Evolutionary conservation across 2,113 vertebrate genomes (phyloP).

Genomic region (Chaetodon trifascialis): DNA sequence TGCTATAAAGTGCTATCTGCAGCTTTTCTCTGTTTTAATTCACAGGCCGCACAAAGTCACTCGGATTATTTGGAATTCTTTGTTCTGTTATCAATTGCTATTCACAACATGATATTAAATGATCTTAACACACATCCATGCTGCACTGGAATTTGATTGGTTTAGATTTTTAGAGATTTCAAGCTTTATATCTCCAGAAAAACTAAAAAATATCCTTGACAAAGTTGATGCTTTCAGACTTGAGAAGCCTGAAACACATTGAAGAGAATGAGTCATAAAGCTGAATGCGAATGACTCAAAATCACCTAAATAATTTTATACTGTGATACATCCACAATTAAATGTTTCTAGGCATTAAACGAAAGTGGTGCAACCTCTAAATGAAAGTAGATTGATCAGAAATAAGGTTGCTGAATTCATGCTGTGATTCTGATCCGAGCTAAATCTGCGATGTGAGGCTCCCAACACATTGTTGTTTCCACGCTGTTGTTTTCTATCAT

Average conservation of each 20-base stretch:
- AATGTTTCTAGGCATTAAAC: background rate
- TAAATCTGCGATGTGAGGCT: slow-evolving; percentile 20
- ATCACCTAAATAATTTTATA: background rate
- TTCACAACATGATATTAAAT: background rate
- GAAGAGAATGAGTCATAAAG: background rate
- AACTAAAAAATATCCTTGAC: background rate
- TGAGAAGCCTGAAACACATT: background rate
- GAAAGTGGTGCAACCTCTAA: background rate
- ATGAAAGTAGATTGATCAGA: background rate
- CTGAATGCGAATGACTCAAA: background rate
- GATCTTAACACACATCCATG: background rate
- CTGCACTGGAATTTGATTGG: background rate
- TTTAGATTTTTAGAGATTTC: background rate
- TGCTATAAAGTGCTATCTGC: slow-evolving; percentile 22
- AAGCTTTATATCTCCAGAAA: background rate
- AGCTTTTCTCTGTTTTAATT: background rate
- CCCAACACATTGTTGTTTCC: slow-evolving; percentile 16
- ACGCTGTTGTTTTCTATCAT: slow-evolving; percentile 45
- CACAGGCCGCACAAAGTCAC: background rate
- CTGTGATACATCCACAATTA: background rate
- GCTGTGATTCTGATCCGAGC: slow-evolving; percentile 1
- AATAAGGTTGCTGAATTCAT: background rate
- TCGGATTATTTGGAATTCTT: background rate
- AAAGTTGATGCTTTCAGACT: background rate
- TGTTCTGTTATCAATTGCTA: background rate